Evolutionary conservation across 2,888 invertebrate species (phyloP), one percentile per base, ranked within the genome.

Genomic region (Chrysopilus asiliformis): DNA sequence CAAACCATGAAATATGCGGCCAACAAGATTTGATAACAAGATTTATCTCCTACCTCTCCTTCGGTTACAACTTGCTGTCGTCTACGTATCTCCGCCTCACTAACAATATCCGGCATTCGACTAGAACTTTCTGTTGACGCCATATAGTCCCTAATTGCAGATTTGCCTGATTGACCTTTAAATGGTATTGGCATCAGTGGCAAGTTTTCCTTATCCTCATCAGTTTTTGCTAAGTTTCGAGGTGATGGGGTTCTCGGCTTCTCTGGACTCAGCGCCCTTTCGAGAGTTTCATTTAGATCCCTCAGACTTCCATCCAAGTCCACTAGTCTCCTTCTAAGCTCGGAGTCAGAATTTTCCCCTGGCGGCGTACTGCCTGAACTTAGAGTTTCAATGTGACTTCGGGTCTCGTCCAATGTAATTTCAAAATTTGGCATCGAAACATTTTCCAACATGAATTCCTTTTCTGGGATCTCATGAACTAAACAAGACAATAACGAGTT

Each of bases 41-140:
- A 30, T 10, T 20, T 9, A 26, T 18, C 24, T 41, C 42, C 54
- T 57, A 74, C 74, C 67, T 76, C 74, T 55, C 71, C 68, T 52
- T 76, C 75, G 27, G 74, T 71, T 50, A 72, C 68, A 33, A 76
- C 57, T 55, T 75, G 73, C 49, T 76, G 72, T 41, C 69, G 68
- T 30, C 72, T 64, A 31, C 76, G 64, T 43, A 72, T 63, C 54
- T 75, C 74, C 13, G 74, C 74, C 57, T 76, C 74, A 45, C 58
- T 66, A 30, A 62, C 64, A 40, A 63, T 56, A 38, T 55, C 55
- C 3, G 57, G 56, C 53, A 55, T 55, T 10, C 53, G 34, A 12
- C n/a, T 32, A 42, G 40, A 9, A 5, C 4, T 7, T 8, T 26
- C 26, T 8, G 9, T 1, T 16, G 38, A n/a, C 24, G 17, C 5